phyloP scores from a whole-genome alignment of 1,140 invertebrate genomes.

The Platyscapa corneri region DNA sequence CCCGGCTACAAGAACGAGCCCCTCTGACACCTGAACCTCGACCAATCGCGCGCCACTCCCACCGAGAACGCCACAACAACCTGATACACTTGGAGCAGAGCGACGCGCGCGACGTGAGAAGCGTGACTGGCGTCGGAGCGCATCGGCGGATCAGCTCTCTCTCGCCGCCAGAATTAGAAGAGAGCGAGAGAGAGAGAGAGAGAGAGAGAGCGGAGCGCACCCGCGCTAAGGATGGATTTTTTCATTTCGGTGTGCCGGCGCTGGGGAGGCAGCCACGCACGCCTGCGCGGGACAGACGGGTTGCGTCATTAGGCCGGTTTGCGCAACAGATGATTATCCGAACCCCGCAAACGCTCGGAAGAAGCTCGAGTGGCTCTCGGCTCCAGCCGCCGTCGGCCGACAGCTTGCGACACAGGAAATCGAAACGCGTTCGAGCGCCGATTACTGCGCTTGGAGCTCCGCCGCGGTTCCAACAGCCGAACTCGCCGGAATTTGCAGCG shows the following conservation, averaged over 20 bases:
- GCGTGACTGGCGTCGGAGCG: neutral
- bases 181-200: neutral
- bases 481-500: too few species aligned
- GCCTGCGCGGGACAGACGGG: neutral
- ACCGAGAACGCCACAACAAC: neutral
- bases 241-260: neutral
- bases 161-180: neutral
- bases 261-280: neutral
- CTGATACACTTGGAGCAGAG: neutral
- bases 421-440: too few species aligned
- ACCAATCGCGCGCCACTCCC: neutral
- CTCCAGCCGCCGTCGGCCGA: too few species aligned
- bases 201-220: neutral
- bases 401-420: too few species aligned
- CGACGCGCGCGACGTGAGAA: neutral
- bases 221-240: neutral
- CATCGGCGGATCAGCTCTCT: neutral
- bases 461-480: too few species aligned
- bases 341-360: too few species aligned
- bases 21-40: neutral
- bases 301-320: neutral
- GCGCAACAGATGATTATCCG: neutral
- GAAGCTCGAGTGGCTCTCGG: too few species aligned
- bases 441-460: too few species aligned
- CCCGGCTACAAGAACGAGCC: neutral